Percentiles rank a stretch among this genome's conserved stretches.
Evolutionary conservation across 2,888 invertebrate genomes (phyloP).

Genomic region (Spisula subtruncata): DNA sequence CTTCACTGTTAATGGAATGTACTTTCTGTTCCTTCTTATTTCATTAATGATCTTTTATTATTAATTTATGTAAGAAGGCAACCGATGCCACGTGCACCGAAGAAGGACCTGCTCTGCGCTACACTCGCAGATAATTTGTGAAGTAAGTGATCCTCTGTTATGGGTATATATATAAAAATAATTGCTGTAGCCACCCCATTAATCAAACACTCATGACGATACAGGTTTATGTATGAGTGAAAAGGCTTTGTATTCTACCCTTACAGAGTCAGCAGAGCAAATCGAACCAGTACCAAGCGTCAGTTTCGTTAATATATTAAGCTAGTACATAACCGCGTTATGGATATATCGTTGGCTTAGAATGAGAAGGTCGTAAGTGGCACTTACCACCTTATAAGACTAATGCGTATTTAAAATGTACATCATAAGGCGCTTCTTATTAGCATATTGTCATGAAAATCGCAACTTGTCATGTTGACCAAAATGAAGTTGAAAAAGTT

Average conservation of each 20-base stretch:
- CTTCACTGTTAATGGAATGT: not conserved
- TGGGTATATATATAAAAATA: not conserved
- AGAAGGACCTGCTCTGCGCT: not conserved
- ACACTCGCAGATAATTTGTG: not conserved
- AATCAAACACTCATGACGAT: not conserved
- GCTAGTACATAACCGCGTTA: not conserved
- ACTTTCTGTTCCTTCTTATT: not conserved
- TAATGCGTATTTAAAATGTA: too few species aligned
- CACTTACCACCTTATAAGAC: too few species aligned
- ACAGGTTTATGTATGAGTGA: not conserved
- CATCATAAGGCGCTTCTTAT: too few species aligned
- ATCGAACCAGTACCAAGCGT: not conserved
- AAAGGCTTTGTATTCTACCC: not conserved
- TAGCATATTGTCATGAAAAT: too few species aligned
- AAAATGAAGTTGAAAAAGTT: too few species aligned
- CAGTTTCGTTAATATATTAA: not conserved
- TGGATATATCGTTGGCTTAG: too few species aligned
- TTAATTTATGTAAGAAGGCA: not conserved
- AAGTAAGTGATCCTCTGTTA: not conserved
- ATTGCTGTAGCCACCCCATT: not conserved
- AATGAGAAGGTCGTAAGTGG: too few species aligned
- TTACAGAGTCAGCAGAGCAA: not conserved
- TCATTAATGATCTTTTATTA: too few species aligned
- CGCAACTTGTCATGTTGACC: too few species aligned
- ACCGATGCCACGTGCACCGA: not conserved